Evolutionary conservation across 2,113 vertebrate species (phyloP), one percentile per base, ranked within the genome.

Genomic region (Percina caprodes): DNA sequence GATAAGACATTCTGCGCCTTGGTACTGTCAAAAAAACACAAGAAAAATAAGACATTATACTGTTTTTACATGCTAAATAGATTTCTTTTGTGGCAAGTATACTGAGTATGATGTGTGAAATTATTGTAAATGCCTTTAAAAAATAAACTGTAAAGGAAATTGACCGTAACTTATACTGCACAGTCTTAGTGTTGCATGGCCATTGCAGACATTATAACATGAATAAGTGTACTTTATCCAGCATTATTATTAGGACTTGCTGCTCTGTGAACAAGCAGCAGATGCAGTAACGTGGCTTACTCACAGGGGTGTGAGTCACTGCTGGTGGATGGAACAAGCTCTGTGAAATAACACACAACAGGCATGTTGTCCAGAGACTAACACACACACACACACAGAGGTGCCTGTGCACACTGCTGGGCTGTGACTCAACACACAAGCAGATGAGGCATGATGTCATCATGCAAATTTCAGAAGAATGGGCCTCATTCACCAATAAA

Each of bases 231-330:
- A 15, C 49, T 23, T 54, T 4, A 24, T 67, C 48, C 30, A 78
- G 52, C 42, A 24, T 39, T 9, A 5, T 52, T 30, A 56, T 61
- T 56, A 19, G 48, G 0, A 52, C 16, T 14, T 58, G 68, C 65
- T 58, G 24, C 33, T 69, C 55, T 60, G 63, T 45, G 33, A n/a
- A 58, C 55, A 55, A 3, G 51, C 62, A 61, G 49, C 46, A 65
- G 74, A 74, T 21, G 58, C 69, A 54, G 54, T 65, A 19, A 61
- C 54, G 62, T 14, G 45, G 65, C 66, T 75, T 33, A 70, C 19
- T 59, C 45, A 65, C 12, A 71, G 42, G 0, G 62, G 61, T 52
- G 58, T 89, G 89, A 92, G 83, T 92, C 90, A 89, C 62, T 33
- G 74, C 72, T 80, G 79, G 24, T 69, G 70, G 26, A 59, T 65